Conservation (phyloP, 35 echinoderm and acorn worm species). For the Anneissia japonica region DNA sequence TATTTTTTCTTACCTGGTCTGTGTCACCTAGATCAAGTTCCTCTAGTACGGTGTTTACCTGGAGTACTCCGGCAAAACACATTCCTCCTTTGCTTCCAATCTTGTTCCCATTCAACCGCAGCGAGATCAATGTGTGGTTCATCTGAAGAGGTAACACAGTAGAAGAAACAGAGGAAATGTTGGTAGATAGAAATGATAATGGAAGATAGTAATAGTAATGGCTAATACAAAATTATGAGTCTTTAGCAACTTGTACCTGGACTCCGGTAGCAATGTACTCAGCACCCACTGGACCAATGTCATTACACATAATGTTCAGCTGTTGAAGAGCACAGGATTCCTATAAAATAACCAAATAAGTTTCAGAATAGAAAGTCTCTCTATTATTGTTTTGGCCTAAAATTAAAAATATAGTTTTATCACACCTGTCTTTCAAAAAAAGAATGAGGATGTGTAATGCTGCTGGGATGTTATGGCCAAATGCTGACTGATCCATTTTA, state of each 20-base stretch:
- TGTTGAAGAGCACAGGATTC: constrained; percentile 66
- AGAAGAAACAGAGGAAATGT: too few relatives aligned
- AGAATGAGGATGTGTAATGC: too few relatives aligned
- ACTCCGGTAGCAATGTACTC: constrained; percentile 57
- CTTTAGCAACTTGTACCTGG: constrained; percentile 53
- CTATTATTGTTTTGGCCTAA: background rate
- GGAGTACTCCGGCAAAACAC: constrained; percentile 67
- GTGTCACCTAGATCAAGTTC: constrained; percentile 87
- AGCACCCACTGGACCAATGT: constrained; percentile 61
- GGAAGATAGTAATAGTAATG: too few relatives aligned
- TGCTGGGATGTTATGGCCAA: too few relatives aligned
- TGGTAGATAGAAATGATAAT: too few relatives aligned
- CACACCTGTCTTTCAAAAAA: too few relatives aligned
- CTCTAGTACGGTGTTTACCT: constrained; percentile 79
- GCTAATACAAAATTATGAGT: too few relatives aligned
- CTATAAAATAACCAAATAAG: constrained; percentile 13
- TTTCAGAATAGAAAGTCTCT: background rate
- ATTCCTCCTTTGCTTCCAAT: constrained; percentile 87
- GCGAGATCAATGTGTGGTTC: constrained; percentile 66
- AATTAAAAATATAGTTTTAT: too few relatives aligned
- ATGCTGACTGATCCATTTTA: too few relatives aligned
- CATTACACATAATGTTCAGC: constrained; percentile 86
- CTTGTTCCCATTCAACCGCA: constrained; percentile 93
- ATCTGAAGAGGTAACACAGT: constrained; percentile 27
- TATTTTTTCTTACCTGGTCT: constrained; percentile 71